Base-by-base conservation (phyloP, 2,888 invertebrate species). In the Endomychus coccineus region DNA sequence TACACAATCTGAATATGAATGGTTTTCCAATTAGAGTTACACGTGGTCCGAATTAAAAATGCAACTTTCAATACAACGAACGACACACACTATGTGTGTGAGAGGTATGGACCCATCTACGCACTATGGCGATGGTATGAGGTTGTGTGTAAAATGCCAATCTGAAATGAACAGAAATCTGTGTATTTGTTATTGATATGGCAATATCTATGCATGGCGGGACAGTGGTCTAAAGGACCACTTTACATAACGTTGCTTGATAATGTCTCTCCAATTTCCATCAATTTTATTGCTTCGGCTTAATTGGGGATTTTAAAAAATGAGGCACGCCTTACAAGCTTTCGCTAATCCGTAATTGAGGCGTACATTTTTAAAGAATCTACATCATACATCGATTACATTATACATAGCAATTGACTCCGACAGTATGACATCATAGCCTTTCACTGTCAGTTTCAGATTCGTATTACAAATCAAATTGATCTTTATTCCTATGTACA, bases 161-260 rank as follows among this genome's bases (percentile, higher is more conserved):
- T 36, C 36, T 39, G 36, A 42, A 36, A 40, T 36, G 39, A 38
- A 36, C 34, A 43, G 43, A 38, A 43, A 44, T 39, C 39, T 36
- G 44, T 42, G n/a, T n/a, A 42, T 44, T 44, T 44, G 44, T 38
- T 44, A 44, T 44, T 44, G 44, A 44, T 44, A 36, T 34, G 44
- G 27, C 44, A 44, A 44, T 44, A 44, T 44, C 44, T 44, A 44
- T 44, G 44, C 44, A 44, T 44, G 44, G 40, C 25, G 42, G 14
- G 14, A n/a, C n/a, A n/a, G n/a, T 15, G 14, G 6, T 13, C 29
- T 29, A 12, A 12, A 15, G 16, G 6, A 10, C 29, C 9, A 11
- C 29, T 12, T 9, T 29, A 9, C 29, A 5, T 15, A 7, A 11
- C 5, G 10, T 29, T 29, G 16, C 13, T 15, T 15, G 29, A 29